Evolutionary conservation across 2,113 vertebrate species (phyloP).

Genomic region (Perognathus longimembris): DNA sequence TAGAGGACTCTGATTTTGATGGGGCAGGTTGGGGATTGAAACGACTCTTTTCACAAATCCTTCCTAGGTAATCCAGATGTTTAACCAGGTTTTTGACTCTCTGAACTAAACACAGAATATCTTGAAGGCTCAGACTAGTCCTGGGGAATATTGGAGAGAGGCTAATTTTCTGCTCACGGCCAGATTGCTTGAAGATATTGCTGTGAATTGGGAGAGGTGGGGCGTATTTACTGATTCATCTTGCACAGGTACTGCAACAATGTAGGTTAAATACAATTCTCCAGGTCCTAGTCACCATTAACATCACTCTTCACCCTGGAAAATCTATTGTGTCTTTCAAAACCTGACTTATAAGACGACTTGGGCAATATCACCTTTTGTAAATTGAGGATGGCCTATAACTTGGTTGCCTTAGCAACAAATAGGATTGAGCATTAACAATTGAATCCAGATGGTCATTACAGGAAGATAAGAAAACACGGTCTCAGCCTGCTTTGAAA

Average conservation of each 20-base stretch:
- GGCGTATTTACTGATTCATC: conserved; percentile 26
- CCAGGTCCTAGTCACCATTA: conserved; percentile 37
- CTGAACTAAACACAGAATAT: not conserved
- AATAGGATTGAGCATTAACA: conserved; percentile 75
- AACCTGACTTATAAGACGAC: conserved; percentile 71
- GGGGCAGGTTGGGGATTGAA: not conserved
- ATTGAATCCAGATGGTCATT: conserved; percentile 77
- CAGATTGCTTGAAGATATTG: conserved; percentile 30
- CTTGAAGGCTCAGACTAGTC: not conserved
- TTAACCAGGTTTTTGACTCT: conserved; percentile 7
- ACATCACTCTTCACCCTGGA: conserved; percentile 60
- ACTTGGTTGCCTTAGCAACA: conserved; percentile 79
- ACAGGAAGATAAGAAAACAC: conserved; percentile 62
- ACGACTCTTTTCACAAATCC: not conserved
- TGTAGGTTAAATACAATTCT: conserved; percentile 57
- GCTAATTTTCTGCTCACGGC: not conserved
- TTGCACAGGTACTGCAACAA: conserved; percentile 2
- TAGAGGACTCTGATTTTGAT: conserved; percentile 8
- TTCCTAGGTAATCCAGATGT: conserved; percentile 9
- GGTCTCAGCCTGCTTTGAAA: conserved; percentile 42
- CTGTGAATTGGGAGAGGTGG: not conserved
- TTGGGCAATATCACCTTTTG: conserved; percentile 73
- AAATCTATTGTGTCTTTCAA: conserved; percentile 65
- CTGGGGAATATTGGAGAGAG: not conserved
- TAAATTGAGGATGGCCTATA: conserved; percentile 71